phyloP scores from a whole-genome alignment of 2,113 vertebrate genomes.

The Coregonus clupeaformis region DNA sequence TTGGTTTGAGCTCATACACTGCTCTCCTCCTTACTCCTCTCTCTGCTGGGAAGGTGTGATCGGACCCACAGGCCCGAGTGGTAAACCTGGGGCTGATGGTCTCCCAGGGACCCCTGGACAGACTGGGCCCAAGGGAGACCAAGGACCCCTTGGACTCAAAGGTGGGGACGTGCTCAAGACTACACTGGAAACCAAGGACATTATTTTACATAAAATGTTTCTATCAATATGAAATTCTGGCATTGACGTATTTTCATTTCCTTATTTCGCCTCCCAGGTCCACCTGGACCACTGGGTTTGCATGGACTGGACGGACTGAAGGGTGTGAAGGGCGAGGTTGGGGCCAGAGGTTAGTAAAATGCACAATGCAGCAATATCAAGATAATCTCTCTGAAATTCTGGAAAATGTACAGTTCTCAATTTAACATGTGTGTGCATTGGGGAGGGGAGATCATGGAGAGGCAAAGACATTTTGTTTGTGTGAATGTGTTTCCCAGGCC shows the following conservation, averaged over 20 bases:
- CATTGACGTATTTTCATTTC: background rate
- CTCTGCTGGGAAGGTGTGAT: conserved; percentile 52
- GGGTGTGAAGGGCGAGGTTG: conserved; percentile 85
- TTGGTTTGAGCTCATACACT: background rate
- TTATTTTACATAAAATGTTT: too few species aligned
- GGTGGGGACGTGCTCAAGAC: conserved; percentile 41
- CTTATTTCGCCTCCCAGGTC: conserved; percentile 47
- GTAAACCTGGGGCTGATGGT: conserved; percentile 60
- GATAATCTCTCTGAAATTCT: background rate
- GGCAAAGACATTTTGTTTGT: background rate
- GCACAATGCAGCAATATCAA: background rate
- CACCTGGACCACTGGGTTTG: conserved; percentile 68
- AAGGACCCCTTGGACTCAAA: conserved; percentile 54
- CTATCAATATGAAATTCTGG: too few species aligned
- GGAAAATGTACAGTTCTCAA: background rate
- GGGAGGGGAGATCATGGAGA: background rate
- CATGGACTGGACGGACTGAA: conserved; percentile 79
- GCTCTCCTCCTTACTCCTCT: background rate
- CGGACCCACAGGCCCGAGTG: conserved; percentile 64
- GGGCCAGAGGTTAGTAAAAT: conserved; percentile 76
- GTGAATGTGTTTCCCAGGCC: conserved; percentile 46
- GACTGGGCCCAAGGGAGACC: conserved; percentile 49
- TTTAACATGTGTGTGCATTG: background rate
- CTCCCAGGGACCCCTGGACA: conserved; percentile 49
- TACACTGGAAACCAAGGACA: background rate